These are phyloP conservation scores for Clangula hyemalis DNA, from an alignment of 2,797 vertebrate species.

Conservation along the genomic window DNA sequence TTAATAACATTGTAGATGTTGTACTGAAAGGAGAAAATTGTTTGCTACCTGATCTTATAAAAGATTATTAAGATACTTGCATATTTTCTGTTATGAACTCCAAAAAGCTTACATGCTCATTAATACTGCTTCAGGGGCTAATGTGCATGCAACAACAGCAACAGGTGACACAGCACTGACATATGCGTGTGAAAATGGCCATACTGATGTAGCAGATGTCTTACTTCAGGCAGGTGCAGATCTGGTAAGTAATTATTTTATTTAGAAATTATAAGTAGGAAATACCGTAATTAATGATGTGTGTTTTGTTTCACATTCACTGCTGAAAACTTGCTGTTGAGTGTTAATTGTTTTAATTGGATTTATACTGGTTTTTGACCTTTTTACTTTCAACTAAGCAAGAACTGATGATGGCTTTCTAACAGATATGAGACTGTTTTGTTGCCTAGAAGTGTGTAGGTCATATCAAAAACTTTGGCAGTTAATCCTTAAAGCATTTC, in stretches of 20 bases:
- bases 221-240: constrained; percentile 85
- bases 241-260: constrained; percentile 74
- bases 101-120: not conserved
- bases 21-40: not conserved
- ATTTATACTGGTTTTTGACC: not conserved
- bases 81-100: not conserved
- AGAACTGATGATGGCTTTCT: not conserved
- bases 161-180: constrained; percentile 85
- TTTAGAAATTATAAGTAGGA: not conserved
- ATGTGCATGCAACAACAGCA: constrained; percentile 84
- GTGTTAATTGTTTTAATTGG: not conserved
- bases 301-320: rapidly evolving
- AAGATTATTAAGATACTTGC: not conserved
- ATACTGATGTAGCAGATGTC: constrained; percentile 85
- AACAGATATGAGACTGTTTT: not conserved
- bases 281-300: rapidly evolving
- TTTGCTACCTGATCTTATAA: not conserved
- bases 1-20: not conserved
- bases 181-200: constrained; percentile 85
- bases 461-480: not conserved
- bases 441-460: not conserved
- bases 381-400: not conserved
- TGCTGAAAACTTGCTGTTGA: not conserved
- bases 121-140: constrained; percentile 75
- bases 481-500: not conserved